phyloP scores from a whole-genome alignment of 1,140 invertebrate genomes.

The Drosophila elegans region DNA sequence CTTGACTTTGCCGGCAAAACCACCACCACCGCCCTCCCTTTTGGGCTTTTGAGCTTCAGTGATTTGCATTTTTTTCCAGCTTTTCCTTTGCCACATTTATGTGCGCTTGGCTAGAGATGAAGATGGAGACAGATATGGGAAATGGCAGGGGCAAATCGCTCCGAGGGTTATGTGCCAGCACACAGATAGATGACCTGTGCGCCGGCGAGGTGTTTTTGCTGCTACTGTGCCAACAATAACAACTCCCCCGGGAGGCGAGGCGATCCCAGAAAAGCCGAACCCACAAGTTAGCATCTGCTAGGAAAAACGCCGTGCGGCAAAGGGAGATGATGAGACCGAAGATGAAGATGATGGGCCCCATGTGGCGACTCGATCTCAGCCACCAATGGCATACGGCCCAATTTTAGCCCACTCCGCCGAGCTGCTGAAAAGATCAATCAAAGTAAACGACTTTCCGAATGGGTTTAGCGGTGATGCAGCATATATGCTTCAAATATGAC shows the following conservation, averaged over 20 bases:
- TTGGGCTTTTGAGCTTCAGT: conserved; percentile 79
- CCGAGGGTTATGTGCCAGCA: conserved; percentile 3
- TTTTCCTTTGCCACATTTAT: conserved; percentile 61
- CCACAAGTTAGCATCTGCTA: conserved; percentile 41
- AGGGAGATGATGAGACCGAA: conserved; percentile 27
- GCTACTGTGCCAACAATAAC: conserved; percentile 63
- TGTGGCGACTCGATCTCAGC: conserved; percentile 55
- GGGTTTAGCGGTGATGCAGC: conserved; percentile 8
- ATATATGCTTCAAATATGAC: background rate
- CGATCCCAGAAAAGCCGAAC: conserved; percentile 42
- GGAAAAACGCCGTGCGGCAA: conserved; percentile 5
- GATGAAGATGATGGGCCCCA: conserved; percentile 46
- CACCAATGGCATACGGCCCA: background rate
- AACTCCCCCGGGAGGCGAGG: conserved; percentile 56
- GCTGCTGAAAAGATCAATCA: conserved; percentile 66
- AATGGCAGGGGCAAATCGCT: background rate
- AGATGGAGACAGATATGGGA: conserved; percentile 50
- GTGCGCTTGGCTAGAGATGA: conserved; percentile 58
- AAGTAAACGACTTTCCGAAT: conserved; percentile 34
- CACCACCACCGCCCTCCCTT: conserved; percentile 2
- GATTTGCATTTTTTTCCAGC: conserved; percentile 70
- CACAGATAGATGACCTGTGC: conserved; percentile 59
- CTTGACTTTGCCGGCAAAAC: conserved; percentile 54
- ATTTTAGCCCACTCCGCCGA: background rate
- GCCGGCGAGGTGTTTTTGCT: conserved; percentile 42